These are phyloP conservation scores for Tiliacea citrago DNA, from an alignment of 2,888 invertebrate species.

Conservation along the genomic window DNA sequence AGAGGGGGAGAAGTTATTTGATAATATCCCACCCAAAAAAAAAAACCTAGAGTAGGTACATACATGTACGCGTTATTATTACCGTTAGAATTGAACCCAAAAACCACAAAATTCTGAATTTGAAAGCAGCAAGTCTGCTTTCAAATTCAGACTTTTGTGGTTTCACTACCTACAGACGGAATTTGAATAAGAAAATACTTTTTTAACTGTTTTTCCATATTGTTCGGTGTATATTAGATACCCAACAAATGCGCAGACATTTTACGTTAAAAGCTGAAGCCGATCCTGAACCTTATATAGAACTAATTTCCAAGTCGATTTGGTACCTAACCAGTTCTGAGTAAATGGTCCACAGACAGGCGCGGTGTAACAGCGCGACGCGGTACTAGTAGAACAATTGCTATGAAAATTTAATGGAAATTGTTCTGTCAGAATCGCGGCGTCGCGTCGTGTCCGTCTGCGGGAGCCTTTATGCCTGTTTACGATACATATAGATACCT, in stretches of 20 bases:
- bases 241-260: conserved; percentile 5
- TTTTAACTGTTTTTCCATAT: conserved; percentile 7
- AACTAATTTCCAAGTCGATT: conserved; percentile 44
- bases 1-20: no score
- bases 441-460: no score
- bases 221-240: not conserved
- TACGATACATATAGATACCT: not conserved
- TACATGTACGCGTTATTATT: not conserved
- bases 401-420: no score
- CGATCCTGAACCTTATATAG: not conserved
- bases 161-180: not conserved
- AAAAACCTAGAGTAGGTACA: no score
- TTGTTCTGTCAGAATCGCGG: no score
- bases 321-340: not conserved
- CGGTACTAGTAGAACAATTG: no score
- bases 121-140: not conserved
- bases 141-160: not conserved
- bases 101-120: no score
- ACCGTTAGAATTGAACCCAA: not conserved
- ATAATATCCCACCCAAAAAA: no score
- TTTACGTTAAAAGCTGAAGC: not conserved
- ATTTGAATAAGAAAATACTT: conserved; percentile 29
- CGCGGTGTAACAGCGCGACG: no score
- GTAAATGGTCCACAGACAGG: not conserved
- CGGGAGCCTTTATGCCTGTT: not conserved